Percentiles rank a stretch among this genome's conserved stretches.
These are phyloP conservation scores for Merodon equestris DNA, from an alignment of 2,888 invertebrate genomes.

Conservation along the genomic window DNA sequence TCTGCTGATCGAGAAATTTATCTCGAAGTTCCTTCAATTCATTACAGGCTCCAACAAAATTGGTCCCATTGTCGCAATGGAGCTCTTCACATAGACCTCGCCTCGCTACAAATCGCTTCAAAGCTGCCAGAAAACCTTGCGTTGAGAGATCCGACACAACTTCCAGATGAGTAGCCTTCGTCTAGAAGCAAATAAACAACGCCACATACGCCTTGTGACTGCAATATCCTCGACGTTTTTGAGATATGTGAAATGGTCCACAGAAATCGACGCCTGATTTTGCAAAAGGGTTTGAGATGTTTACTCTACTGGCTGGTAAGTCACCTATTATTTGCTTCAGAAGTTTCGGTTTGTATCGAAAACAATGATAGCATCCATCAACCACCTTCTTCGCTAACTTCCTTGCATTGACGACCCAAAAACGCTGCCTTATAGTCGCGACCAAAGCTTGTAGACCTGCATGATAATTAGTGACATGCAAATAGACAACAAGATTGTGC, in stretches of 20 bases:
- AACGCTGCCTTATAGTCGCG: constrained; percentile 40
- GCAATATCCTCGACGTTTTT: constrained; percentile 22
- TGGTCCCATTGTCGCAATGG: no score
- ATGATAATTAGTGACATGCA: no score
- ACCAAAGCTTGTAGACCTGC: constrained; percentile 56
- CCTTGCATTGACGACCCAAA: constrained; percentile 49
- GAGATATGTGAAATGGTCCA: constrained; percentile 11
- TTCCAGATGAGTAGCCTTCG: constrained; percentile 10
- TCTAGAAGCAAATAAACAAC: constrained; percentile 10
- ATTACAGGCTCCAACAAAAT: no score
- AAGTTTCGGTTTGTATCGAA: background rate
- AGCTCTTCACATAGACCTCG: no score
- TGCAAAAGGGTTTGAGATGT: constrained; percentile 9
- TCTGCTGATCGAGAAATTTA: no score
- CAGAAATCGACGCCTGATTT: constrained; percentile 15
- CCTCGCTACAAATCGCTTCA: no score
- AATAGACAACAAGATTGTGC: no score
- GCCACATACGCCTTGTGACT: constrained; percentile 12
- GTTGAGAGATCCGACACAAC: constrained; percentile 7
- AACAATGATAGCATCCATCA: constrained; percentile 9
- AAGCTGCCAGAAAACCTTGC: no score
- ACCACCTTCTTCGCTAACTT: constrained; percentile 19
- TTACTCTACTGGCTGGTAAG: constrained; percentile 3
- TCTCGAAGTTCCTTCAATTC: no score
- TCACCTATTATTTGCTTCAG: constrained; percentile 16